These are phyloP conservation scores for Octodonta nipae DNA, from an alignment of 2,888 invertebrate species.

Conservation along the genomic window DNA sequence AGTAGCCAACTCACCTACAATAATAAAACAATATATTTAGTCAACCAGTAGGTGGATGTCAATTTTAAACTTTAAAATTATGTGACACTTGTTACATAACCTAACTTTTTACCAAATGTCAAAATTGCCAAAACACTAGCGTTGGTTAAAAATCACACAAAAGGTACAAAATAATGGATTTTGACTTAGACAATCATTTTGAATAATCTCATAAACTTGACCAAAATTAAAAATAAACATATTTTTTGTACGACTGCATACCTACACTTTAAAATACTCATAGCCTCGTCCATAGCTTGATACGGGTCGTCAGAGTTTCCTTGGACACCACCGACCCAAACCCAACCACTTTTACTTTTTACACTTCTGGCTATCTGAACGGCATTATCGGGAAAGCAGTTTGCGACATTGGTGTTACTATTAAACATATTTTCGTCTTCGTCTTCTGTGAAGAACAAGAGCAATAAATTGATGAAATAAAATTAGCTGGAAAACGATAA, in stretches of 20 bases:
- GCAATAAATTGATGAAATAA: background rate
- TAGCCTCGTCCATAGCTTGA: conserved; percentile 54
- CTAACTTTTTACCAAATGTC: too few relatives aligned
- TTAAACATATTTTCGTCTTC: conserved; percentile 8
- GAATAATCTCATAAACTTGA: too few relatives aligned
- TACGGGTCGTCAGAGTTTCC: conserved; percentile 53
- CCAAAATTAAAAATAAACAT: too few relatives aligned
- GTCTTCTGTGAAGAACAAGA: conserved; percentile 11
- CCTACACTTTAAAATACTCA: conserved; percentile 70
- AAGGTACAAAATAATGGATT: too few relatives aligned
- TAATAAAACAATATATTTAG: too few relatives aligned
- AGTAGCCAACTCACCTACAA: conserved; percentile 16
- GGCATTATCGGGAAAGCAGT: conserved; percentile 4
- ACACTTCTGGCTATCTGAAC: conserved; percentile 15
- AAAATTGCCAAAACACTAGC: too few relatives aligned
- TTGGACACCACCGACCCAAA: conserved; percentile 69
- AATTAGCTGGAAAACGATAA: background rate
- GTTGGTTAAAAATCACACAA: too few relatives aligned
- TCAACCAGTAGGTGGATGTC: too few relatives aligned
- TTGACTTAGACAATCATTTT: too few relatives aligned
- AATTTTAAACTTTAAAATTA: too few relatives aligned
- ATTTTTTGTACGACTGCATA: conserved; percentile 39
- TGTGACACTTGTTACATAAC: too few relatives aligned
- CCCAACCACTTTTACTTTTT: conserved; percentile 55
- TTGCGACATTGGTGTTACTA: conserved; percentile 2